Evolutionary conservation across 2,113 vertebrate species (phyloP), one percentile per base, ranked within the genome.

Genomic region (Pollimyrus isidori): DNA sequence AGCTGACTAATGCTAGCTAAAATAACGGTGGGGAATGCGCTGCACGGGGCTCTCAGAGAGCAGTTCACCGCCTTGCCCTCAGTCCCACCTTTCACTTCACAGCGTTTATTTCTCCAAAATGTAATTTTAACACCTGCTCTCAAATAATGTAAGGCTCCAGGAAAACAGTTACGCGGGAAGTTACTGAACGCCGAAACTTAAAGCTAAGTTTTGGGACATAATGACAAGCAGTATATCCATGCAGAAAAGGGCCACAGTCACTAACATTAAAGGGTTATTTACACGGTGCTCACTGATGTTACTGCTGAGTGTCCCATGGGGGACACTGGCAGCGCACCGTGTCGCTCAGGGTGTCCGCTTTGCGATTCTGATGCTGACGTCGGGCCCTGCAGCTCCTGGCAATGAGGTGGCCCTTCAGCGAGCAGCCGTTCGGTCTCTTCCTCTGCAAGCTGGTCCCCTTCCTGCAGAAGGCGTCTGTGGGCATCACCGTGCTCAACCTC

Each of bases 401-500:
- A 39, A 95, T 96, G 91, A 95, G 92, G 19, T 97, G 97, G 97
- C 97, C 98, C 3, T 99, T 98, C 89, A 96, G 95, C 2, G 95
- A 96, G 90, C 95, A 94, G 21, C 84, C 87, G 11, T 94, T 97
- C 0, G 98, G 98, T 1, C 93, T 96, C 2, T 96, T 98, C 93
- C 97, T 99, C 90, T 99, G 98, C 91, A 99, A 98, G 92, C 94
- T 98, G 86, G 93, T 99, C 50, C 98, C 98, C 21, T 99, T 99
- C 92, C 93, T 99, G 91, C 98, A 99, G 94, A 99, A 99, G 94
- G 96, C 97, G 2, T 99, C 98, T 0, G 97, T 98, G 15, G 98
- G 98, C 90, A 99, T 99, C 95, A 99, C 98, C 2, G 98, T 98
- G 58, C 96, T 99, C 92, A 99, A 97, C 90, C 96, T 99, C 93